Base-by-base conservation (phyloP, 2,888 invertebrate species). In the Chrysodeixis includens region DNA sequence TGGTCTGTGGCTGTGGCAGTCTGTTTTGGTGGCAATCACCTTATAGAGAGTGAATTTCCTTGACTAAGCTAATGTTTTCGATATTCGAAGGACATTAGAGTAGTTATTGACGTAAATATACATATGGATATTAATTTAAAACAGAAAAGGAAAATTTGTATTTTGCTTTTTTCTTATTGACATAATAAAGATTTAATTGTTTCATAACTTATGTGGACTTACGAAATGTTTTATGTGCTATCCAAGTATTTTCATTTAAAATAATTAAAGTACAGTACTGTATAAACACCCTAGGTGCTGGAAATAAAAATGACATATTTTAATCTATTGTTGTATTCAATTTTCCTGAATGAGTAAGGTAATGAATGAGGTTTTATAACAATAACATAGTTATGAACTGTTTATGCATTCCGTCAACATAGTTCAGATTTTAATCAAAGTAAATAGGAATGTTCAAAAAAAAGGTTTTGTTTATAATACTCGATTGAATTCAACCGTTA, bases 341-440 rank as follows among this genome's bases (percentile, higher is more conserved):
- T 40, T 40, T 40, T n/a, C n/a, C 0, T 40, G 40, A 14, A 35
- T 35, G 4, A 14, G 35, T 35, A 0, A 1, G 35, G 5, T 14
- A 14, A 14, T 40, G 14, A n/a, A 12, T 40, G n/a, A 40, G 40
- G 40, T 40, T 40, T 40, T n/a, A 40, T n/a, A 6, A n/a, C 5
- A 40, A n/a, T n/a, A n/a, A 40, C 40, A n/a, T 40, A n/a, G 40
- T n/a, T n/a, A 40, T 6, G n/a, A 40, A 3, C n/a, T 40, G n/a
- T 70, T 75, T 49, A 52, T 7, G 30, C 52, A 71, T 58, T 75
- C 57, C 35, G 30, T 52, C 30, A 49, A 30, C 16, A 46, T 54
- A 3, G 30, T 35, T 18, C 26, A 2, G 40, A 40, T 40, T 40
- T 0, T n/a, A n/a, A 12, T 35, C 9, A 35, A 26, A 26, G 26